A percentile compares a stretch with the other conserved stretches of the same genome.
Evolutionary conservation across 2,797 vertebrate species (phyloP).

Genomic region (Typhlichthys eigenmanni): DNA sequence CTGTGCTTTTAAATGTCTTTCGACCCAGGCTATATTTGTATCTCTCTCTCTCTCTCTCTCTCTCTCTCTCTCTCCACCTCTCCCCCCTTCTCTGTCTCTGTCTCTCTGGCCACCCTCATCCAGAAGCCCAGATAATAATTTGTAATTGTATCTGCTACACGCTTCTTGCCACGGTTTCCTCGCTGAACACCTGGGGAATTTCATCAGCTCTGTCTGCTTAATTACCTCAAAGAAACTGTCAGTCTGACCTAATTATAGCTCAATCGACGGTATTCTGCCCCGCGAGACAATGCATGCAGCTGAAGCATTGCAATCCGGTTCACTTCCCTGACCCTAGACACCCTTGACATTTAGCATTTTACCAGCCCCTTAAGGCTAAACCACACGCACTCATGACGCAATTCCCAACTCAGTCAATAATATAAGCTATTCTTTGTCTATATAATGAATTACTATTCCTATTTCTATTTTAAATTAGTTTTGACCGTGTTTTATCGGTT

Average conservation of each 20-base stretch:
- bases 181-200: slow-evolving; percentile 63
- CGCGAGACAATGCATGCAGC: slow-evolving; percentile 50
- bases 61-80: background rate
- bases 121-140: slow-evolving; percentile 63
- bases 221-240: slow-evolving; percentile 77
- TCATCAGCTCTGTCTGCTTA: slow-evolving; percentile 67
- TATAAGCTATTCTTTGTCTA: no score
- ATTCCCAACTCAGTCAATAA: no score
- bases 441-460: no score
- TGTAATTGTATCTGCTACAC: slow-evolving; percentile 58
- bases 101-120: slow-evolving; percentile 22
- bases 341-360: no score
- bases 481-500: no score
- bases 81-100: slow-evolving; percentile 23
- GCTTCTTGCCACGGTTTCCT: slow-evolving; percentile 42
- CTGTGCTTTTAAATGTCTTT: slow-evolving; percentile 2
- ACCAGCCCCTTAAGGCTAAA: no score
- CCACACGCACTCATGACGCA: no score
- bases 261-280: slow-evolving; percentile 46
- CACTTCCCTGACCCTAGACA: slow-evolving; percentile 1
- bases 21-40: slow-evolving; percentile 6
- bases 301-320: slow-evolving; percentile 62
- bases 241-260: slow-evolving; percentile 73
- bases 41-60: background rate
- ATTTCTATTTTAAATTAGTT: no score